Conservation (phyloP, 2,113 vertebrate genomes). For the Laticauda colubrina region DNA sequence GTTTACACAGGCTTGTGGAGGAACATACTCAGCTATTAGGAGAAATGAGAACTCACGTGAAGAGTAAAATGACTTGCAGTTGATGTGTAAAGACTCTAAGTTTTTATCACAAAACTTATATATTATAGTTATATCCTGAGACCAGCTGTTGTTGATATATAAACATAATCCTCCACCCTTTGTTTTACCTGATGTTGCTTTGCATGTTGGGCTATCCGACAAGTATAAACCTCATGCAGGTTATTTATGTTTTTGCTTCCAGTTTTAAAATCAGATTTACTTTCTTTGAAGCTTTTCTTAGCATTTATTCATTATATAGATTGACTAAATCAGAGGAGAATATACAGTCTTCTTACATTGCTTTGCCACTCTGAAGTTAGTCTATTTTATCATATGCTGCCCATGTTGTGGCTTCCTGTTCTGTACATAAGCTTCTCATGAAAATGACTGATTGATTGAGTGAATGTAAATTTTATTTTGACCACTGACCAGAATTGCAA, state of each 20-base stretch:
- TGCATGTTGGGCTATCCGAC: background rate
- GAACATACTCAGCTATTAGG: too few relatives aligned
- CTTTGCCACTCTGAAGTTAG: background rate
- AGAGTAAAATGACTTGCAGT: too few relatives aligned
- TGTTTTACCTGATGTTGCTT: background rate
- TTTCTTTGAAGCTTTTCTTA: background rate
- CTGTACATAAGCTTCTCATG: background rate
- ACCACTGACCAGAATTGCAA: background rate
- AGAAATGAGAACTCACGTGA: too few relatives aligned
- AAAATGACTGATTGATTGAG: background rate
- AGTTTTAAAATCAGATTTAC: background rate
- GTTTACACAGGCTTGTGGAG: too few relatives aligned
- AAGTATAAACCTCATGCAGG: background rate
- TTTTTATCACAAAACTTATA: too few relatives aligned
- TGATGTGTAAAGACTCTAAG: too few relatives aligned
- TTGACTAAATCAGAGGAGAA: background rate
- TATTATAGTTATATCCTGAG: too few relatives aligned
- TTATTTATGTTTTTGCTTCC: background rate
- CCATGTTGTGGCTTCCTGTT: background rate
- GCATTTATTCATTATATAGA: background rate
- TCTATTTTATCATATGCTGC: background rate
- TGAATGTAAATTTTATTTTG: background rate
- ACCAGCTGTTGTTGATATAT: too few relatives aligned
- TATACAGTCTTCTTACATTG: background rate
- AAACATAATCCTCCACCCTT: too few relatives aligned